Base-by-base conservation (phyloP, 2,113 vertebrate genomes). In the Limanda limanda region DNA sequence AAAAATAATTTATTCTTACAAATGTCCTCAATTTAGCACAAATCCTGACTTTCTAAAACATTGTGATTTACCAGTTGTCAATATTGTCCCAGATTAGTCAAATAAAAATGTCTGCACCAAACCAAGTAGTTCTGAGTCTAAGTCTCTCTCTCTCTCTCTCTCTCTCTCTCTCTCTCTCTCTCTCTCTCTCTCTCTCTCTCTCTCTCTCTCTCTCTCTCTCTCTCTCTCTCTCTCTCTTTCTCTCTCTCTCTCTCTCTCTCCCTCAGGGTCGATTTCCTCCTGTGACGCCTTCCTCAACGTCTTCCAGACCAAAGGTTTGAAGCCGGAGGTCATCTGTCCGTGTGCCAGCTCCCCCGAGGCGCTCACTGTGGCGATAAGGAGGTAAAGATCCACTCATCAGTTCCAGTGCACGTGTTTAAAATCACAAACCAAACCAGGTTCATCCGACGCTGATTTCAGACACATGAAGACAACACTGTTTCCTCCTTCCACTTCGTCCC, bases 251-350 rank as follows among this genome's bases (percentile, higher is more conserved):
- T 51, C 48, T 52, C 48, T 52, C 18, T 52, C 56, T 14, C 25
- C 85, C 55, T 76, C 72, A 99, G 98, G 98, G 98, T 99, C 98
- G 17, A 97, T 99, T 91, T 99, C 98, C 48, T 99, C 98, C 68
- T 99, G 98, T 57, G 98, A 99, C 60, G 98, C 98, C 37, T 99
- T 99, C 95, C 96, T 99, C 89, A 99, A 99, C 86, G 98, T 99
- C 92, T 99, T 99, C 96, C 98, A 99, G 95, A 97, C 97, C 52
- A 99, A 99, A 95, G 98, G 98, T 77, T 92, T 99, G 75, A 96
- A 94, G 76, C 95, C 97, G 20, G 97, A 99, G 91, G 98, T 99
- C 86, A 99, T 99, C 91, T 99, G 98, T 94, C 98, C 98, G n/a
- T 99, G 98, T 15, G 98, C 98, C 85, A 97, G 98, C 88, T 99